Evolutionary conservation across 2,797 vertebrate genomes (phyloP).

Genomic region (Lagocephalus sceleratus): DNA sequence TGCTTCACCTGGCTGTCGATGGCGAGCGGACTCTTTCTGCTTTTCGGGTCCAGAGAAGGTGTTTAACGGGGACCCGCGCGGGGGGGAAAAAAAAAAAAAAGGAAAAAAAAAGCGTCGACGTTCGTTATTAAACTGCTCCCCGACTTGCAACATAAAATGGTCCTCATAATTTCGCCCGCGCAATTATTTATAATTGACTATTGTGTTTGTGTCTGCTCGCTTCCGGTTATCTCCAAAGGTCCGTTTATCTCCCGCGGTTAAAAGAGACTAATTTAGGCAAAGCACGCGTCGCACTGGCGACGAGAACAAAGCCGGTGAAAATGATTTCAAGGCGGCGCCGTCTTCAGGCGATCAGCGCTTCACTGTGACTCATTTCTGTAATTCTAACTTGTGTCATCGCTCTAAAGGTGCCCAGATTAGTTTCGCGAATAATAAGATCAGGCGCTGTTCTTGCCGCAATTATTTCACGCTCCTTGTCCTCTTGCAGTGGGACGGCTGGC

Average conservation of each 20-base stretch:
- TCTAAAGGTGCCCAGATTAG: neutral
- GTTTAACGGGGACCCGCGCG: constrained; percentile 13
- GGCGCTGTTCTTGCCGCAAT: constrained; percentile 36
- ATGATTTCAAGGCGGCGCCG: neutral
- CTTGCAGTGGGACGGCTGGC: constrained; percentile 26
- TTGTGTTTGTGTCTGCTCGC: constrained; percentile 30
- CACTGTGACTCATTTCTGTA: constrained; percentile 33
- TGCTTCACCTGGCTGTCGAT: constrained; percentile 28
- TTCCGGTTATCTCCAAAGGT: constrained; percentile 36
- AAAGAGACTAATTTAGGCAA: constrained; percentile 37
- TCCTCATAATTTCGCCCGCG: constrained; percentile 41
- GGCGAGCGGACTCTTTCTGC: neutral
- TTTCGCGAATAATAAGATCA: constrained; percentile 32
- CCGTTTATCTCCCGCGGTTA: constrained; percentile 35
- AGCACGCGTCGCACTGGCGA: neutral
- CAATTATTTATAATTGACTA: constrained; percentile 42
- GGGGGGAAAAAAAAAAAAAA: too few relatives aligned
- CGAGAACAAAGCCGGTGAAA: neutral
- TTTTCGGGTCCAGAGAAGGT: neutral
- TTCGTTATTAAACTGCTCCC: constrained; percentile 39
- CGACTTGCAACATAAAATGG: constrained; percentile 16
- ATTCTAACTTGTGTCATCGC: neutral
- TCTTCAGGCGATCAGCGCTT: constrained; percentile 9
- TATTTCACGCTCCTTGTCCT: constrained; percentile 17
- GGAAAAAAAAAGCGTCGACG: constrained; percentile 26